Evolutionary conservation across 1,140 invertebrate genomes (phyloP).

Genomic region (Batillaria attramentaria): DNA sequence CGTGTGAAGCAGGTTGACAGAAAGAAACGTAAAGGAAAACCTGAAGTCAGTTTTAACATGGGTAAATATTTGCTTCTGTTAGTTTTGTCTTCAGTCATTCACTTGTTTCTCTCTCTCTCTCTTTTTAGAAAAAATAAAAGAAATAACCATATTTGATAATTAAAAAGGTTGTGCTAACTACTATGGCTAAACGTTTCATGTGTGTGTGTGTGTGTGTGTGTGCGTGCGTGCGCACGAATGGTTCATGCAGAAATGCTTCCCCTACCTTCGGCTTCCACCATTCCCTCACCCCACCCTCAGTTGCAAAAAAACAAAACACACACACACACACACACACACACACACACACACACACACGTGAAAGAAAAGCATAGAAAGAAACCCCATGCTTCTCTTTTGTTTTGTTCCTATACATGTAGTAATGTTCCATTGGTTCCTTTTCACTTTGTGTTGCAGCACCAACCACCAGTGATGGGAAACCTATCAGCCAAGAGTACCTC

Average conservation of each 20-base stretch:
- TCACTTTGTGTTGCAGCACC: conserved; percentile 24
- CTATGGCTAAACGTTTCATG: no score
- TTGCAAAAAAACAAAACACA: no score
- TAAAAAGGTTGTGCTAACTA: neutral
- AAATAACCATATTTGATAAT: neutral
- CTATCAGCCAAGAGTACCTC: conserved; percentile 51
- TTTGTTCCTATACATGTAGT: neutral
- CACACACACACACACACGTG: neutral
- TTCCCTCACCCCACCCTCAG: no score
- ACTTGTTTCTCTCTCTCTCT: no score
- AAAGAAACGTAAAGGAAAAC: conserved; percentile 24
- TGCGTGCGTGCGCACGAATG: no score
- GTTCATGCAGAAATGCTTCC: no score
- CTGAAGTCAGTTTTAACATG: conserved; percentile 22
- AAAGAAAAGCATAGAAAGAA: neutral
- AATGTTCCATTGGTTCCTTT: neutral
- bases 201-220: neutral
- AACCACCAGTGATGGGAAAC: conserved; percentile 35
- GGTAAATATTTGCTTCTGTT: neutral
- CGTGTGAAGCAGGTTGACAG: conserved; percentile 15
- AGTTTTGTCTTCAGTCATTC: no score
- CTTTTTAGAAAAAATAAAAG: no score
- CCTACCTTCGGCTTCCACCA: no score
- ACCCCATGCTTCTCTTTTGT: neutral
- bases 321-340: neutral